Evolutionary conservation across 2,888 invertebrate species (phyloP), one percentile per base, ranked within the genome.

Genomic region (Uloborus plumipes): DNA sequence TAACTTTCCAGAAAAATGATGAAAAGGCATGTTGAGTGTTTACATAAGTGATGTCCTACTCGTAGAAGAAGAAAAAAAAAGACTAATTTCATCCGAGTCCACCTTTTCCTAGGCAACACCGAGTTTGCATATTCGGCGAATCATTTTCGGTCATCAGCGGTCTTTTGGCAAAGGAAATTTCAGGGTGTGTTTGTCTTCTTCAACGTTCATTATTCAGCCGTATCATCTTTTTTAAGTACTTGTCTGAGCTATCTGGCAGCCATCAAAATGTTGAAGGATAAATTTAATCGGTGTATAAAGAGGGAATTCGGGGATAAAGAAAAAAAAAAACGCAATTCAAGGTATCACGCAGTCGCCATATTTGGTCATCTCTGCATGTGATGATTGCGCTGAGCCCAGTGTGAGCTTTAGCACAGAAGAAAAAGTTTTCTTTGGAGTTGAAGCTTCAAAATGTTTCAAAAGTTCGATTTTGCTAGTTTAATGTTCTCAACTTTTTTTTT

Each of bases 161-260:
- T 47, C 20, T 18, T 47, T 26, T 22, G 22, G 18, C 18, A 47
- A 31, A 20, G 22, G 47, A 51, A 16, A 26, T 16, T 51, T 61
- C 66, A 67, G 79, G 79, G 79, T 73, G 79, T 79, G 79, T 79
- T 79, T 73, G 79, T 67, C 73, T 79, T 79, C 66, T 22, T 22
- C 39, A 50, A 66, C 66, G 22, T 66, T 66, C 64, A 31, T 53
- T 55, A 39, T 73, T 55, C 13, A 22, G 31, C 31, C 67, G 58
- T 61, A 72, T 72, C 70, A 70, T 62, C 62, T 64, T 64, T 79
- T 26, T 79, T 66, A 78, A 71, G 66, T 72, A 31, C 71, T 73
- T 78, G 79, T 79, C 79, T 66, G 61, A 67, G 59, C 67, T 79
- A 79, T 79, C 79, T 67, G 55, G 62, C 53, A 73, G 73, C 67